phyloP scores from a whole-genome alignment of 2,113 vertebrate species.

The Labrus mixtus region DNA sequence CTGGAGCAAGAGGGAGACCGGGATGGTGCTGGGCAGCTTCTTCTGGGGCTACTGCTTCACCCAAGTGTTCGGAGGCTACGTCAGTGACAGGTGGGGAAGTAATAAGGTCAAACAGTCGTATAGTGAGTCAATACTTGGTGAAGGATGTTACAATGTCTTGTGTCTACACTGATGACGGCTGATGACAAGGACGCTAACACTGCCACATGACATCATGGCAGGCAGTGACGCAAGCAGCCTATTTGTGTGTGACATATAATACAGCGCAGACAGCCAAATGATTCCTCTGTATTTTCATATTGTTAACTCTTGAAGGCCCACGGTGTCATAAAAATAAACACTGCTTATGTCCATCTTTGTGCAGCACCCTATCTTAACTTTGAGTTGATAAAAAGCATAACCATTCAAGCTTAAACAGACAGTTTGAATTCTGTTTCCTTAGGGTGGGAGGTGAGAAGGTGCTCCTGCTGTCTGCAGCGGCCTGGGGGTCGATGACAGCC shows the following conservation, averaged over 20 bases:
- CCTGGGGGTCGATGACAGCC: constrained; percentile 92
- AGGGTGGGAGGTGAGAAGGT: constrained; percentile 97
- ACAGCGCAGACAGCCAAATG: background rate
- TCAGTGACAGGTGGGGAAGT: constrained; percentile 88
- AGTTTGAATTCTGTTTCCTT: constrained; percentile 27
- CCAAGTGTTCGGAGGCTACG: constrained; percentile 92
- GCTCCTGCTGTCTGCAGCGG: constrained; percentile 89
- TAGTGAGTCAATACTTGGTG: background rate
- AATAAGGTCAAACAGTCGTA: background rate
- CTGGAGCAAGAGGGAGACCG: constrained; percentile 94
- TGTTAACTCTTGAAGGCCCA: background rate
- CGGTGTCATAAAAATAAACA: constrained; percentile 5
- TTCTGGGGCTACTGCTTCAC: constrained; percentile 99
- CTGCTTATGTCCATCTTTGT: background rate
- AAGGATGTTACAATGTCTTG: background rate
- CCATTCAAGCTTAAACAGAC: background rate
- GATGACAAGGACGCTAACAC: background rate
- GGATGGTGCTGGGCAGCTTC: constrained; percentile 94
- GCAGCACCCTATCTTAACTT: background rate
- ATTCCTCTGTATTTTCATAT: background rate
- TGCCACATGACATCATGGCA: background rate
- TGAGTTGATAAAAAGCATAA: background rate
- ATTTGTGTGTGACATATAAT: constrained; percentile 37
- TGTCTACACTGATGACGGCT: background rate
- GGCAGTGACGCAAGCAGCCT: constrained; percentile 14